These are phyloP conservation scores for Mythimna vitellina DNA, from an alignment of 2,888 invertebrate genomes.

Conservation along the genomic window DNA sequence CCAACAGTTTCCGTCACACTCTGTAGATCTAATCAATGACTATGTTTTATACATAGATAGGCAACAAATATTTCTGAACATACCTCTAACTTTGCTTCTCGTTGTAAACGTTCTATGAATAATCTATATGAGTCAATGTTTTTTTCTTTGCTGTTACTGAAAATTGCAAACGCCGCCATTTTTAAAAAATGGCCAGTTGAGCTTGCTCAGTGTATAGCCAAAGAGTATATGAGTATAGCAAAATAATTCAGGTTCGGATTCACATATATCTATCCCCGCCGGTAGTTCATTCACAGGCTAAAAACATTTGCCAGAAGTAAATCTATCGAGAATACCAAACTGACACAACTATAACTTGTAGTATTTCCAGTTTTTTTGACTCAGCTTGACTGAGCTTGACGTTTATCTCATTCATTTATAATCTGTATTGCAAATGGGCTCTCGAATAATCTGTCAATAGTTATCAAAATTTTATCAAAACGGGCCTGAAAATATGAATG, in stretches of 20 bases:
- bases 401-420: not conserved
- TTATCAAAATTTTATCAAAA: conserved; percentile 82
- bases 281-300: not conserved
- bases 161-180: conserved; percentile 51
- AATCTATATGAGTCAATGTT: conserved; percentile 19
- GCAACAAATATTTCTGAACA: not conserved
- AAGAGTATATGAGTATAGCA: too few species aligned
- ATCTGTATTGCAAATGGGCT: conserved; percentile 67
- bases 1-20: too few species aligned
- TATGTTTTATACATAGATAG: not conserved
- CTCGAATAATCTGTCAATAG: conserved; percentile 73
- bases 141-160: conserved; percentile 14
- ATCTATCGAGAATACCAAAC: conserved; percentile 16
- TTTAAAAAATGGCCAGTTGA: conserved; percentile 20
- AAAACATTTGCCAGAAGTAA: not conserved
- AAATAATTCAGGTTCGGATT: too few species aligned
- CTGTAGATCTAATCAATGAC: not conserved
- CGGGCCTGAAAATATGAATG: conserved; percentile 83
- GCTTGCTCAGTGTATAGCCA: too few species aligned
- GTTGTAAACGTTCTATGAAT: conserved; percentile 35
- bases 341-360: too few species aligned
- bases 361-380: too few species aligned
- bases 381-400: not conserved
- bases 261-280: too few species aligned
- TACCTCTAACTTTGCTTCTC: conserved; percentile 24